These are phyloP conservation scores for Hedya salicella DNA, from an alignment of 2,888 invertebrate genomes.

Conservation along the genomic window DNA sequence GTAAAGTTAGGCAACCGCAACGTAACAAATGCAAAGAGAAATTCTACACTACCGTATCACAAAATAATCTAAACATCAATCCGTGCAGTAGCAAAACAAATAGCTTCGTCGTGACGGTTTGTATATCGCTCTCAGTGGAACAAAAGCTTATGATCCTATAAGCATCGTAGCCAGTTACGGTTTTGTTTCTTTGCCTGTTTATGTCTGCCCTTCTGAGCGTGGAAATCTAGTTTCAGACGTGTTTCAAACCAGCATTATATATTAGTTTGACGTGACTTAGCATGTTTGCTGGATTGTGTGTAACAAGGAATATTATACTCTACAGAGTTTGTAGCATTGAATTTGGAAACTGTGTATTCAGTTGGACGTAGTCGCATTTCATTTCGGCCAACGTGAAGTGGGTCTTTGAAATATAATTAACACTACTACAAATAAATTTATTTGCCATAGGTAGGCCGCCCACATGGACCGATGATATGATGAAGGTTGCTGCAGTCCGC, in stretches of 20 bases:
- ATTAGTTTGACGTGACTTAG: slow-evolving; percentile 13
- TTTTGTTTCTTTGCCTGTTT: not conserved
- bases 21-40: not conserved
- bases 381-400: too few relatives aligned
- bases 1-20: not conserved
- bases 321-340: too few relatives aligned
- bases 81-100: not conserved
- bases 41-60: not conserved
- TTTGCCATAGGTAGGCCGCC: too few relatives aligned
- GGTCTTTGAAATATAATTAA: too few relatives aligned
- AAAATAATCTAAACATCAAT: slow-evolving; percentile 7
- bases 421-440: too few relatives aligned
- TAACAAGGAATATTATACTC: not conserved
- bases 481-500: too few relatives aligned
- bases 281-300: slow-evolving; percentile 3
- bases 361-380: too few relatives aligned
- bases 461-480: too few relatives aligned
- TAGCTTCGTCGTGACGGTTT: not conserved
- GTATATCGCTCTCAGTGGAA: not conserved
- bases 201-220: slow-evolving; percentile 6
- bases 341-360: too few relatives aligned
- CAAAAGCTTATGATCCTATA: not conserved
- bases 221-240: slow-evolving; percentile 25
- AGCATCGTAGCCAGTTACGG: not conserved
- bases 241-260: not conserved